phyloP scores from a whole-genome alignment of 1,140 invertebrate genomes.

The Lepidurus couesii region DNA sequence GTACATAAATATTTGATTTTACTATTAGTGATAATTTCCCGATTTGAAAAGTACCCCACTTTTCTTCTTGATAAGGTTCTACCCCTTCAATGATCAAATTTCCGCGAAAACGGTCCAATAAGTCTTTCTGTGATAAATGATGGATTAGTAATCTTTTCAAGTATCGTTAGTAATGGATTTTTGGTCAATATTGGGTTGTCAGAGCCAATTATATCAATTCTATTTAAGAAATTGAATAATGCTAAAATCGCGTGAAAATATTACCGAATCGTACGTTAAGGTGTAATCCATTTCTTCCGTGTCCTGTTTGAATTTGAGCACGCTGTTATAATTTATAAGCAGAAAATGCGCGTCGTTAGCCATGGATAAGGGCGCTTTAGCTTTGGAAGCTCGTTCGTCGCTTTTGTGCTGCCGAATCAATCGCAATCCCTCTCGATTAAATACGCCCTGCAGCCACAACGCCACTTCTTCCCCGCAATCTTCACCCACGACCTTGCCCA shows the following conservation, averaged over 20 bases:
- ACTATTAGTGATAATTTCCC: constrained; percentile 62
- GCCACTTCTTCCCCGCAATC: constrained; percentile 77
- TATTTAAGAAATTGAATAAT: no score
- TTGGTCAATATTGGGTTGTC: no score
- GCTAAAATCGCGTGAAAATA: no score
- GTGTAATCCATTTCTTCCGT: constrained; percentile 14
- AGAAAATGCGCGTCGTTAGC: constrained; percentile 85
- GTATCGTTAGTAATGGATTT: not conserved
- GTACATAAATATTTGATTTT: constrained; percentile 34
- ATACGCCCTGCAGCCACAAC: constrained; percentile 64
- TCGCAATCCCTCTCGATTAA: constrained; percentile 59
- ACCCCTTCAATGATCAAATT: constrained; percentile 52
- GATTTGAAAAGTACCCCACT: constrained; percentile 63
- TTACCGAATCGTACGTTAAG: not conserved
- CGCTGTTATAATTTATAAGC: constrained; percentile 68
- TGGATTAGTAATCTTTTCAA: not conserved
- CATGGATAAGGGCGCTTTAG: constrained; percentile 51
- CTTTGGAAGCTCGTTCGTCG: constrained; percentile 24
- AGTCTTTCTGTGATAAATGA: constrained; percentile 43
- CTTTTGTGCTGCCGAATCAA: constrained; percentile 56
- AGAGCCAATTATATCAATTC: no score
- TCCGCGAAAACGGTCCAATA: constrained; percentile 52
- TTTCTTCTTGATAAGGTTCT: constrained; percentile 64
- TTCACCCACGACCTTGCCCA: constrained; percentile 65
- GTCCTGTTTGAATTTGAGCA: constrained; percentile 41